Evolutionary conservation across 2,797 vertebrate species (phyloP).

Genomic region (Antennarius maculatus): DNA sequence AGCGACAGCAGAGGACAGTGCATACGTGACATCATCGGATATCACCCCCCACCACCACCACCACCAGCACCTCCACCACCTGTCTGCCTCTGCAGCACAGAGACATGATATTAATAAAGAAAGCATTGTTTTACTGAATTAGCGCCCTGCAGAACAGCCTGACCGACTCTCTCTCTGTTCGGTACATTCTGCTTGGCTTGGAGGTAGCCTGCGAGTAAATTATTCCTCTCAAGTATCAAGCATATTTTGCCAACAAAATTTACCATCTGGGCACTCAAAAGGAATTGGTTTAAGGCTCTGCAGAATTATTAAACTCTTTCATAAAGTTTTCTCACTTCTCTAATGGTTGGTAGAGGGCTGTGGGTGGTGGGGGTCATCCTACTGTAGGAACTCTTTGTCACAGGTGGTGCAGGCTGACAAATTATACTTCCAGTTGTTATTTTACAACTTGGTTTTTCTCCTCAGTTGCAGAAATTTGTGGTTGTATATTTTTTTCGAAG

Average conservation of each 20-base stretch:
- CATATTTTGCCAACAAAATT: constrained; percentile 73
- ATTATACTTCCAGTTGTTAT: constrained; percentile 39
- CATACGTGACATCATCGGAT: neutral
- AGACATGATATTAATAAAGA: constrained; percentile 47
- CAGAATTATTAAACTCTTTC: constrained; percentile 75
- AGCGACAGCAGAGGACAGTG: neutral
- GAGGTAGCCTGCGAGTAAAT: constrained; percentile 66
- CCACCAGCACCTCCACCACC: neutral
- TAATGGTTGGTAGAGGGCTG: constrained; percentile 38
- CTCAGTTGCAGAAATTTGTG: constrained; percentile 4
- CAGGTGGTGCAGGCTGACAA: constrained; percentile 25
- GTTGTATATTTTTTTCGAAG: constrained; percentile 8
- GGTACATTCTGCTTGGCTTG: constrained; percentile 45
- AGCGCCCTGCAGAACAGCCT: constrained; percentile 41
- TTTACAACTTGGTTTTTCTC: constrained; percentile 31
- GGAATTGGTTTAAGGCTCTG: constrained; percentile 74
- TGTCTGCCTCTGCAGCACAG: constrained; percentile 24
- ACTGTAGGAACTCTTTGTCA: constrained; percentile 36
- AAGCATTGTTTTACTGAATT: constrained; percentile 62
- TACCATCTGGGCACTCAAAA: constrained; percentile 78
- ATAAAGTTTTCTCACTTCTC: constrained; percentile 64
- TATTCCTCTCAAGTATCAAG: constrained; percentile 74
- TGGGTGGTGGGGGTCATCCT: constrained; percentile 8
- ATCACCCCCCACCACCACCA: neutral
- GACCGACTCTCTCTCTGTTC: constrained; percentile 46